Conservation (phyloP, 1,140 invertebrate species). For the Whitmania pigra region DNA sequence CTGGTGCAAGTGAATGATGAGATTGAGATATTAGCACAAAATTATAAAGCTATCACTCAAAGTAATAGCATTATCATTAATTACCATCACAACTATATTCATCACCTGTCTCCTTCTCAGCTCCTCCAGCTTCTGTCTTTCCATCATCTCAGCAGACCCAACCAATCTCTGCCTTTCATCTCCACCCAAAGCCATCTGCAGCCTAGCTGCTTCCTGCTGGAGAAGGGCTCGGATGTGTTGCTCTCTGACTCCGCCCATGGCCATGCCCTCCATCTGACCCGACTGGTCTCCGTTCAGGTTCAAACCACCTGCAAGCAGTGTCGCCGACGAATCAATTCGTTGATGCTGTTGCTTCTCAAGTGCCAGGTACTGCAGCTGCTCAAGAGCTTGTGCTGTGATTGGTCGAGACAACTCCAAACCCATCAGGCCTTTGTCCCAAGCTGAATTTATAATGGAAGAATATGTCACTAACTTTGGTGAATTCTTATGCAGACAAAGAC, state of each 20-base stretch:
- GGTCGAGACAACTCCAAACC: slow-evolving; percentile 1
- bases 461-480: too few species aligned
- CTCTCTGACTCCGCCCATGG: neutral
- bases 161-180: slow-evolving; percentile 2
- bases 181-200: neutral
- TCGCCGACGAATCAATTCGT: neutral
- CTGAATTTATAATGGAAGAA: too few species aligned
- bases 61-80: too few species aligned
- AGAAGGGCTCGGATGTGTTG: too few species aligned
- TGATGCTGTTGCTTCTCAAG: slow-evolving; percentile 13
- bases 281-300: neutral
- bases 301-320: neutral
- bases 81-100: neutral
- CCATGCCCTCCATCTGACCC: neutral
- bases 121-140: neutral
- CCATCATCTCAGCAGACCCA: neutral
- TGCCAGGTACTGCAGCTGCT: slow-evolving; percentile 15
- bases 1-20: neutral
- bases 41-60: too few species aligned
- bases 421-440: too few species aligned
- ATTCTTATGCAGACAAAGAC: too few species aligned
- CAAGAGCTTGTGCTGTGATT: slow-evolving; percentile 2
- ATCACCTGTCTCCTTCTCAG: neutral
- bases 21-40: too few species aligned
- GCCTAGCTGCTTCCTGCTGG: too few species aligned